Base-by-base conservation (phyloP, 2,113 vertebrate species). In the Okapia johnstoni region DNA sequence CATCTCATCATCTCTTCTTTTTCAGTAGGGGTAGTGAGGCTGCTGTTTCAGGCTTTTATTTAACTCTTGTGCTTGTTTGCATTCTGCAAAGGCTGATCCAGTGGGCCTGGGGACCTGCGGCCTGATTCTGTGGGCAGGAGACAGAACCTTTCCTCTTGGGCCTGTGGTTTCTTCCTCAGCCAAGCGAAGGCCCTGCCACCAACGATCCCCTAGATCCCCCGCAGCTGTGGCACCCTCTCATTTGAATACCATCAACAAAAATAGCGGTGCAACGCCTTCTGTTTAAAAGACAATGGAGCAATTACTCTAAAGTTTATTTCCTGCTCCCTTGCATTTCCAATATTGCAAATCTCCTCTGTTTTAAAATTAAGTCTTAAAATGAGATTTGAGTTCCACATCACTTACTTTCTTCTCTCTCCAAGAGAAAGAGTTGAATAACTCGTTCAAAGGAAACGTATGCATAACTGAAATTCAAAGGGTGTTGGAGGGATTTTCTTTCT, bases 291-390 rank as follows among this genome's bases (percentile, higher is more conserved):
- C 28, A 26, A 85, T 21, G 1, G 93, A 91, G 85, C 97, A 97
- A 95, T 97, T 96, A 96, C 93, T 88, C 63, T 73, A 25, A 83
- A 89, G 93, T 97, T 95, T 96, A 91, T 92, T 97, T 94, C 97
- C 96, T 85, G 96, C 91, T 97, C 95, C 85, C 93, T 96, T 5
- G 96, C 94, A 46, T 98, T 92, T 86, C 97, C 96, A 91, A 95
- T 94, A 91, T 30, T 84, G 91, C 97, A 95, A 94, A 97, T 96
- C 97, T 97, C 93, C 97, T 96, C 70, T 6, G 94, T 96, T 96
- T 97, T 60, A 97, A 97, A 97, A 97, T 98, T 93, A 97, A 97
- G 97, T 96, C 93, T 97, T 97, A 98, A 98, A 98, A 98, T 97
- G 98, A 97, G 98, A 97, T 97, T 97, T 95, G 96, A 97, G 97